Evolutionary conservation across 2,888 invertebrate species (phyloP), one percentile per base, ranked within the genome.

Genomic region (Hirtodrosophila duncani): DNA sequence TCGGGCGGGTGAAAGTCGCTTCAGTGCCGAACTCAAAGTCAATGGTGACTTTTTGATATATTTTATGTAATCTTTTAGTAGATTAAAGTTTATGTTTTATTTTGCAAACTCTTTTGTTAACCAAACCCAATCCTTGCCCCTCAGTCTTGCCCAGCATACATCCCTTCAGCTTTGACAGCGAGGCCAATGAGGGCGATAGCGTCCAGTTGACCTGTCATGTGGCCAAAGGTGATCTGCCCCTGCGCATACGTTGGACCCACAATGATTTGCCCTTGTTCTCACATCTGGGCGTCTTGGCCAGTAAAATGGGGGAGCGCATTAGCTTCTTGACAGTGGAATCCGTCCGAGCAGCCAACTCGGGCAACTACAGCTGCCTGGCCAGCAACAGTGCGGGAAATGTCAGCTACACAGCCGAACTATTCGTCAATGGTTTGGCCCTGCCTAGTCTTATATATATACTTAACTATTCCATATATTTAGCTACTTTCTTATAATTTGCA

Each of bases 281-380:
- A 49, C 88, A 89, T 72, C 85, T 89, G 75, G 90, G 91, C 83
- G 88, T 91, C 80, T 89, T 90, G 86, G 89, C 92, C 63, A 90
- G 90, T 84, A 90, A 89, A 84, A 91, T 89, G 18, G 90, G 90
- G 70, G 90, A 90, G 83, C 89, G 90, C 83, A 90, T 92, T 68
- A 92, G 91, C 70, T 89, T 89, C 71, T 89, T 91, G 83, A 91
- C 89, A 83, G 91, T 94, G 81, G 92, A 92, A 74, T 89, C 90
- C 55, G 93, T 92, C 63, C 90, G 90, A 80, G 91, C 91, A 66
- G 89, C 89, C 65, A 91, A 92, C 86, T 89, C 90, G 79, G 92
- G 92, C 83, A 91, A 90, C 86, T 93, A 91, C 84, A 90, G 90
- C 43, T 92, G 92, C 87, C 88, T 89, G 67, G 91, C 91, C 59